Evolutionary conservation across 2,888 invertebrate genomes (phyloP).

Genomic region (Thecophora atra): DNA sequence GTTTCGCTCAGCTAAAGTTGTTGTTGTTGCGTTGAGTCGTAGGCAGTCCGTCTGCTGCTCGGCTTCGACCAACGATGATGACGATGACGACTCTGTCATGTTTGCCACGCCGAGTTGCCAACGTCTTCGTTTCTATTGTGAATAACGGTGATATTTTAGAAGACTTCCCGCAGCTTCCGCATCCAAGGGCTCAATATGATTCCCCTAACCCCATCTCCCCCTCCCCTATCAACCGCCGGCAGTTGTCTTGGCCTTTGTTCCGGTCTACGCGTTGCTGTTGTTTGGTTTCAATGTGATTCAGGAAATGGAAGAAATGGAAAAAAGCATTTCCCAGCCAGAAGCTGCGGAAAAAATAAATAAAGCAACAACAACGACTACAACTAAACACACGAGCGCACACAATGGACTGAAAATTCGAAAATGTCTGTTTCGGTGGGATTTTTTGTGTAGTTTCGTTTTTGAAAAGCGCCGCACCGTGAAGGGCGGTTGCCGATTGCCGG

Average conservation of each 20-base stretch:
- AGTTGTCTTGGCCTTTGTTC: background rate
- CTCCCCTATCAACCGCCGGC: background rate
- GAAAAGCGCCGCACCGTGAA: conserved; percentile 7
- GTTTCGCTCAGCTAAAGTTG: conserved; percentile 46
- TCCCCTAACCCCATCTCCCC: background rate
- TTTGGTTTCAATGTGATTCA: background rate
- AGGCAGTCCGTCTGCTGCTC: conserved; percentile 5
- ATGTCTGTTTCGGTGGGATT: conserved; percentile 10
- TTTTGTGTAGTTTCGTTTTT: conserved; percentile 17
- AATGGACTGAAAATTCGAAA: conserved; percentile 26
- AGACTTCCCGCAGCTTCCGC: conserved; percentile 16
- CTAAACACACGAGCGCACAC: conserved; percentile 40
- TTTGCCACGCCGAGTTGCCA: conserved; percentile 21
- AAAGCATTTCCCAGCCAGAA: conserved; percentile 19
- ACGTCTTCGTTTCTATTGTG: conserved; percentile 17
- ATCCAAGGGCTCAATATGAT: background rate
- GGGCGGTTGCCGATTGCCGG: conserved; percentile 12
- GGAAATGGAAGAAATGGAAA: conserved; percentile 10
- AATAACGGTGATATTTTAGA: conserved; percentile 36
- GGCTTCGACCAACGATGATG: conserved; percentile 25
- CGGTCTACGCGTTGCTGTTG: conserved; percentile 25
- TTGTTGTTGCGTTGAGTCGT: conserved; percentile 35
- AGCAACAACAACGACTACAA: conserved; percentile 28
- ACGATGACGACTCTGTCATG: background rate
- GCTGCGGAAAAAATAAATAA: too few relatives aligned